These are phyloP conservation scores for Aphyosemion australe DNA, from an alignment of 2,113 vertebrate genomes.

Conservation along the genomic window DNA sequence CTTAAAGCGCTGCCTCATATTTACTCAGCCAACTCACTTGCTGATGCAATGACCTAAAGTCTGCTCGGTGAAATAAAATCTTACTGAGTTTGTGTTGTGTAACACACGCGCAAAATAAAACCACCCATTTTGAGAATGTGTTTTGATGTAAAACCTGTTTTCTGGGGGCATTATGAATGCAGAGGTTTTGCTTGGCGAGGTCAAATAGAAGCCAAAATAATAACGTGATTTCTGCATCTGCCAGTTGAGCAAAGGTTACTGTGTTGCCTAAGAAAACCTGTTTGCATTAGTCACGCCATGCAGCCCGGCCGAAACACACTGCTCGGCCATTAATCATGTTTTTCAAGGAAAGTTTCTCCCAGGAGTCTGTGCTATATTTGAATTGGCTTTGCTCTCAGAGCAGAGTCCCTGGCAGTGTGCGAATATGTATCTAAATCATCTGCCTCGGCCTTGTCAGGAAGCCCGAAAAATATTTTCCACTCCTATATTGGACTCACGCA, in stretches of 20 bases:
- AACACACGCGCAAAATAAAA: too few species aligned
- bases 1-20: slow-evolving; percentile 61
- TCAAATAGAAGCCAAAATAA: slow-evolving; percentile 26
- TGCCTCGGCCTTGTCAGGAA: slow-evolving; percentile 39
- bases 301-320: slow-evolving; percentile 45
- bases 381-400: slow-evolving; percentile 60
- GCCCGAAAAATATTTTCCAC: slow-evolving; percentile 36
- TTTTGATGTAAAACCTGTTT: neutral
- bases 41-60: slow-evolving; percentile 27
- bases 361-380: slow-evolving; percentile 73
- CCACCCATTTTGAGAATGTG: neutral
- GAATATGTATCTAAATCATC: slow-evolving; percentile 69
- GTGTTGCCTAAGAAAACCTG: slow-evolving; percentile 61
- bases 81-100: too few species aligned
- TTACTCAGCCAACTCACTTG: slow-evolving; percentile 52
- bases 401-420: slow-evolving; percentile 53
- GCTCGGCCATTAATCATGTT: slow-evolving; percentile 65
- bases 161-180: neutral
- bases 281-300: slow-evolving; percentile 65
- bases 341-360: slow-evolving; percentile 69
- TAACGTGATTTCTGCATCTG: slow-evolving; percentile 26
- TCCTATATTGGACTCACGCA: slow-evolving; percentile 20
- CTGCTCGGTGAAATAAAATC: slow-evolving; percentile 12
- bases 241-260: slow-evolving; percentile 57
- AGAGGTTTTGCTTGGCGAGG: slow-evolving; percentile 2